Base-by-base conservation (phyloP, 2,797 vertebrate genomes). In the Syngnathus rostellatus region DNA sequence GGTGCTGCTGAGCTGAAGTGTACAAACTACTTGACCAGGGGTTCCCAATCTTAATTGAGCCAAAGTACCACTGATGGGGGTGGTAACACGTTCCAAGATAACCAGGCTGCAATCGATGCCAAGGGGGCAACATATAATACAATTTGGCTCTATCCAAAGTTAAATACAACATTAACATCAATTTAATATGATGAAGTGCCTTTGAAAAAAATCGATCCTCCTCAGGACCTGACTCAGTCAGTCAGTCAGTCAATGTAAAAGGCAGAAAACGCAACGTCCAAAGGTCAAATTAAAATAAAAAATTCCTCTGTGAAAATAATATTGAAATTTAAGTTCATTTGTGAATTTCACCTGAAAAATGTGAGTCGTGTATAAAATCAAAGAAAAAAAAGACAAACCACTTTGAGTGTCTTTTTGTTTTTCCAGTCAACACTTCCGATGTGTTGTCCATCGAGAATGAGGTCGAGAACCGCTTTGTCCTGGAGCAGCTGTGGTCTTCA, bases 391-490 rank as follows among this genome's bases (percentile, higher is more conserved):
- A 38, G 16, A 2, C 0, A 23, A 48, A 59, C 5, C 72, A 65
- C 73, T 45, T 67, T 37, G 23, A 37, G 31, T 70, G 45, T 50
- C 12, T 25, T 74, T 17, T 59, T 72, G 78, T 1, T 75, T 53
- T 85, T 81, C 74, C 55, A 92, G 91, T 77, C 74, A 83, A 87
- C 92, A 92, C 90, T 45, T 94, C 95, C n/a, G 87, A 91, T 64
- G 85, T 98, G 67, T 82, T 98, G 72, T 94, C 91, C 60, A 89
- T 98, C 71, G 85, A 91, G 81, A 91, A 89, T 63, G 93, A 94
- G 75, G 87, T 86, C 4, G 95, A 98, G 88, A 94, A 92, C 63
- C 84, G 83, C 3, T 97, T 98, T 81, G 73, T 97, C 67, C 84
- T 93, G 81, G 89, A 94, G 80, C 92, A 97, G 84, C 77, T 95